These are phyloP conservation scores for Microctenopoma lineatum DNA, from an alignment of 2,797 vertebrate genomes.

Conservation along the genomic window DNA sequence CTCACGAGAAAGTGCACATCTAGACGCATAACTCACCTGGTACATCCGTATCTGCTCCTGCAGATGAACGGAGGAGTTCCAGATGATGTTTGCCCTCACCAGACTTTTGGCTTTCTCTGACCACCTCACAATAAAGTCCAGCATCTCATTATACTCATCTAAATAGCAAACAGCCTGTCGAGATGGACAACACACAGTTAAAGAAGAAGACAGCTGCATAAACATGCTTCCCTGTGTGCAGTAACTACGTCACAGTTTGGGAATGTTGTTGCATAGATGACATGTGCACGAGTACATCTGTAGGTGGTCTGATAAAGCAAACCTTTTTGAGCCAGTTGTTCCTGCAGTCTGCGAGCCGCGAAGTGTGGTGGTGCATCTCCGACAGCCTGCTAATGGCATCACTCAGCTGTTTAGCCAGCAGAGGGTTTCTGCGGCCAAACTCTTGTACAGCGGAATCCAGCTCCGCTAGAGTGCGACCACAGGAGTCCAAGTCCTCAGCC, in stretches of 20 bases:
- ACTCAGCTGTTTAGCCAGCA: slow-evolving; percentile 89
- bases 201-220: neutral
- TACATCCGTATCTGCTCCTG: slow-evolving; percentile 93
- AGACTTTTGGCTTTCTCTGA: slow-evolving; percentile 93
- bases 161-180: slow-evolving; percentile 90
- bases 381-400: slow-evolving; percentile 89
- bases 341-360: slow-evolving; percentile 88
- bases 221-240: neutral
- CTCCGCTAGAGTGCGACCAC: slow-evolving; percentile 88
- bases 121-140: slow-evolving; percentile 93
- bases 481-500: slow-evolving; percentile 90
- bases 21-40: slow-evolving; percentile 83
- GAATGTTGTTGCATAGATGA: neutral
- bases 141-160: slow-evolving; percentile 95
- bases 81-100: slow-evolving; percentile 88
- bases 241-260: neutral
- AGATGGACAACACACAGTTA: neutral
- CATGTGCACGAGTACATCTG: neutral
- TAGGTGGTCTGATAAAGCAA: neutral
- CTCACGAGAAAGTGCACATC: neutral
- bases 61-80: slow-evolving; percentile 94
- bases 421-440: slow-evolving; percentile 89
- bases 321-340: slow-evolving; percentile 93
- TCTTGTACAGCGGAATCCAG: slow-evolving; percentile 90
- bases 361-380: slow-evolving; percentile 90